phyloP scores from a whole-genome alignment of 2,797 vertebrate genomes.

The Crenuchus spilurus region DNA sequence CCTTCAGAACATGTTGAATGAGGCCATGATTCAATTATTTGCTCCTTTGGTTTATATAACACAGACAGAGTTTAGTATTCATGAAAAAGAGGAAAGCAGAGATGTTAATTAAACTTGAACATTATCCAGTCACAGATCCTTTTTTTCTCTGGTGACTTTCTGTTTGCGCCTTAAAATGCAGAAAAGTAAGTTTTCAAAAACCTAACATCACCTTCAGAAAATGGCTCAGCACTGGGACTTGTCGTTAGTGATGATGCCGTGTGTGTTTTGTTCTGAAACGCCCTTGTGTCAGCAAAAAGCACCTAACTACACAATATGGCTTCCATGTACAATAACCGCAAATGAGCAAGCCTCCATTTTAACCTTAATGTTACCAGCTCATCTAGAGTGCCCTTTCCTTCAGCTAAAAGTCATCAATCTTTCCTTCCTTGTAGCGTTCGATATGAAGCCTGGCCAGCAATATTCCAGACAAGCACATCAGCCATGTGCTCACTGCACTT shows the following conservation, averaged over 20 bases:
- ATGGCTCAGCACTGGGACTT: background rate
- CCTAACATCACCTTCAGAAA: background rate
- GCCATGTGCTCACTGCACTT: background rate
- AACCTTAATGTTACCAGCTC: constrained; percentile 23
- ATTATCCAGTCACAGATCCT: background rate
- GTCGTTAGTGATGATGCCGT: background rate
- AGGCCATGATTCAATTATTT: background rate
- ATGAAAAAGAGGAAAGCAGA: background rate
- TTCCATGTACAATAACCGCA: constrained; percentile 4
- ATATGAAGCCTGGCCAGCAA: constrained; percentile 5
- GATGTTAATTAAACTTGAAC: too few relatives aligned
- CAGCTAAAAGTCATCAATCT: constrained; percentile 20
- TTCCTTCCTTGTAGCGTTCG: background rate
- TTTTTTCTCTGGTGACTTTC: background rate
- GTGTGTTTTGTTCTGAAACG: constrained; percentile 26
- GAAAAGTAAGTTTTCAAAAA: background rate
- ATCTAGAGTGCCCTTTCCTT: constrained; percentile 27
- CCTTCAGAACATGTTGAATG: background rate
- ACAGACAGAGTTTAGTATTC: background rate
- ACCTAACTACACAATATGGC: constrained; percentile 10
- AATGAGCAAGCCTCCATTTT: constrained; percentile 26
- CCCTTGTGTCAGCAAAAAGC: constrained; percentile 38
- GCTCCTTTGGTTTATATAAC: background rate
- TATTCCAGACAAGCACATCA: constrained; percentile 15
- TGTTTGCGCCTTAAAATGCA: background rate